Conservation (phyloP, 2,888 invertebrate genomes). For the Parapristionchus giblindavisi region DNA sequence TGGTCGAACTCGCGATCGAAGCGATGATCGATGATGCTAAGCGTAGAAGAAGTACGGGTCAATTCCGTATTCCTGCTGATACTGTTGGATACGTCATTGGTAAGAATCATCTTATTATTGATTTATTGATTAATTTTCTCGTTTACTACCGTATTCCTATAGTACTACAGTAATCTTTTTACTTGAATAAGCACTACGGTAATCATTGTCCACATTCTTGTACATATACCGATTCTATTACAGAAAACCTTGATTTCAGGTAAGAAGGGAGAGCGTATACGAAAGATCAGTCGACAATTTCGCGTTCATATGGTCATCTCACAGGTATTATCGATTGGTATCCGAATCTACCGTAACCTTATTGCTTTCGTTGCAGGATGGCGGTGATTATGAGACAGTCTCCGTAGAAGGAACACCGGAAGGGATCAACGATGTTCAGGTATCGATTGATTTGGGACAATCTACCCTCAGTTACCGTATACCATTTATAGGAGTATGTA, state of each 20-base stretch:
- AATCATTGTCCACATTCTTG: neutral
- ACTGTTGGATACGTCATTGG: slow-evolving; percentile 27
- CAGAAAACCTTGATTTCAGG: neutral
- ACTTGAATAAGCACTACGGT: too few species aligned
- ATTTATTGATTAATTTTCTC: neutral
- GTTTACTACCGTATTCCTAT: neutral
- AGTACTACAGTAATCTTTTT: neutral
- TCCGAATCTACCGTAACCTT: slow-evolving; percentile 7
- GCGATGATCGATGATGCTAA: slow-evolving; percentile 2
- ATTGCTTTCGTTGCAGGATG: slow-evolving; percentile 8
- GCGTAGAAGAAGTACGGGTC: slow-evolving; percentile 3
- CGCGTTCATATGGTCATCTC: neutral
- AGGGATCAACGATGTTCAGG: slow-evolving; percentile 29
- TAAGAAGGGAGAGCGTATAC: slow-evolving; percentile 17
- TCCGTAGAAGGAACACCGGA: slow-evolving; percentile 23
- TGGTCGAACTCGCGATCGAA: slow-evolving; percentile 36
- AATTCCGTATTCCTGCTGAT: neutral
- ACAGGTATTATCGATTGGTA: neutral
- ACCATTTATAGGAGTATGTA: too few species aligned
- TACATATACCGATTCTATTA: neutral
- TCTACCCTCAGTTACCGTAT: too few species aligned
- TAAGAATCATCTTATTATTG: neutral
- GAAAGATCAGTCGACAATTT: neutral
- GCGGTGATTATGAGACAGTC: slow-evolving; percentile 25
- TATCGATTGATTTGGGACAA: neutral